Conservation (phyloP, 2,888 invertebrate genomes). For the Aporophyla nigra region DNA sequence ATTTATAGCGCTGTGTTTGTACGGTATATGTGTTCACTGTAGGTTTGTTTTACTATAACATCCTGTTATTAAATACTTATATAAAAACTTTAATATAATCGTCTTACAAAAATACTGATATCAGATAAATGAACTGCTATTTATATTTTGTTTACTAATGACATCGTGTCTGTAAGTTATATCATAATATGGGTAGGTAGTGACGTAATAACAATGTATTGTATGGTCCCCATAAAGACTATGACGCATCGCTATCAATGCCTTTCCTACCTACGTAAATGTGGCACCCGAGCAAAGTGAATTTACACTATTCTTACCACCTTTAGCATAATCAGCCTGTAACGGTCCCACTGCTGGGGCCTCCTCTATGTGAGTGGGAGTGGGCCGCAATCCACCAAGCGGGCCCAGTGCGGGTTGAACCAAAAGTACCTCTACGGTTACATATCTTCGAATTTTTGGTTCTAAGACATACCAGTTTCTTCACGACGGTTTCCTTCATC, state of each 20-base stretch:
- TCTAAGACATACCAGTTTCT: too few relatives aligned
- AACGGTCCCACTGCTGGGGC: too few relatives aligned
- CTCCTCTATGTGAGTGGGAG: too few relatives aligned
- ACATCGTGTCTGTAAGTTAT: constrained; percentile 6
- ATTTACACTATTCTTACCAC: neutral
- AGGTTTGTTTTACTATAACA: constrained; percentile 29
- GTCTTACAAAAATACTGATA: constrained; percentile 13
- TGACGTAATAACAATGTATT: constrained; percentile 16
- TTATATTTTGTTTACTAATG: constrained; percentile 15
- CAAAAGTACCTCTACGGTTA: too few relatives aligned
- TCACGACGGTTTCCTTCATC: too few relatives aligned
- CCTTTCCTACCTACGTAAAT: constrained; percentile 12
- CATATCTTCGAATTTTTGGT: too few relatives aligned
- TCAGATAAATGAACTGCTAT: constrained; percentile 10
- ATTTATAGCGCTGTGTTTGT: constrained; percentile 58
- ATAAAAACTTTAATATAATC: constrained; percentile 20
- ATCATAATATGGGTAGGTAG: neutral
- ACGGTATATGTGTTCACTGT: constrained; percentile 17
- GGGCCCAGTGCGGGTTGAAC: too few relatives aligned
- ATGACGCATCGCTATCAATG: constrained; percentile 30
- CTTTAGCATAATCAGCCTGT: neutral
- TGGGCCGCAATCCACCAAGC: too few relatives aligned
- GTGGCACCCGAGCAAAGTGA: neutral
- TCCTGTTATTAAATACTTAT: constrained; percentile 23
- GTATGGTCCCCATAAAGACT: constrained; percentile 7